Evolutionary conservation across 2,888 invertebrate species (phyloP), one percentile per base, ranked within the genome.

Genomic region (Lasius platythorax): DNA sequence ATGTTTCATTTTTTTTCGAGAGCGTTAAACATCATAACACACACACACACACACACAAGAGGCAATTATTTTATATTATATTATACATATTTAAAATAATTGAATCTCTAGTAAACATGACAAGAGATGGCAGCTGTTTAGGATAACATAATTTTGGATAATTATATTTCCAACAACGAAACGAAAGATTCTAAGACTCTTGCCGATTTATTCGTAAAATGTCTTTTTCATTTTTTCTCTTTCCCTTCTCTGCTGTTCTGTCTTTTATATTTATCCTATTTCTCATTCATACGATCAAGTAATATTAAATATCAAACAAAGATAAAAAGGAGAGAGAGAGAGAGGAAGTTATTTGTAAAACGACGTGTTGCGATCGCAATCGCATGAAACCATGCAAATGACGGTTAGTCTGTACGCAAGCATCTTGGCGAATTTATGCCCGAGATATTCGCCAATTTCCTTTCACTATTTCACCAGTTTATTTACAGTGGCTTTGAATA

Each of bases 141-240:
- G 73, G 81, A 81, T 78, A 83, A 90, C 88, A 82, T 88, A 87
- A 87, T 85, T 88, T 85, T 84, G 81, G 78, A 85, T 87, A 85
- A 84, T 85, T 90, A 88, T 87, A 88, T 91, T 91, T 87, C 89
- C 84, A 86, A 91, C 89, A 88, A 90, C 86, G 86, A 86, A 79
- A 85, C 85, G 67, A 83, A 74, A 87, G 84, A 87, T 88, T 89
- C 23, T 23, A 23, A 23, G 23, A 23, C 23, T 23, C 23, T 23
- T 23, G 23, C 23, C 23, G 23, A 23, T 23, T 23, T 23, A 23
- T 23, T 23, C 23, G 23, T 23, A 23, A 23, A 23, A 23, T 23
- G 23, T 23, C 23, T 23, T 23, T 23, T 23, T 23, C 23, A 23
- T 23, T 23, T 23, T 23, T 23, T 23, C 23, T 23, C 23, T 23